Evolutionary conservation across 2,888 invertebrate genomes (phyloP), one percentile per base, ranked within the genome.

Genomic region (Prenolepis imparis): DNA sequence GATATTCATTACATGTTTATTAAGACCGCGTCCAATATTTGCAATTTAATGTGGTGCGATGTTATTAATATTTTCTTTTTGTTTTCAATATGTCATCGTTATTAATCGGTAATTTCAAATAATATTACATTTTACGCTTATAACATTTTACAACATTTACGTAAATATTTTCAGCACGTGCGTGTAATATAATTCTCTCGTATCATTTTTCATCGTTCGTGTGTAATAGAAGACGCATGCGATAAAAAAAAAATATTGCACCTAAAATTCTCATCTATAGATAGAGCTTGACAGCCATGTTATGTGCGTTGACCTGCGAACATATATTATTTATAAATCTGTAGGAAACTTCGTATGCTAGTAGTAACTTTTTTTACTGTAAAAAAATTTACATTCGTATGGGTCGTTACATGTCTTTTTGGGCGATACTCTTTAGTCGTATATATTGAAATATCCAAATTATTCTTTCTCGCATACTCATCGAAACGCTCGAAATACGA

Each of bases 261-360:
- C 6, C 28, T 75, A 9, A 64, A 64, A 64, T 68, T 78, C n/a
- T 52, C 32, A 41, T 2, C 2, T 55, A 55, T 21, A 70, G 41
- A 57, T 21, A 32, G 36, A 70, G 9, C 32, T 68, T 48, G 52
- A 66, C 59, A 64, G 21, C 80, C 83, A 83, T 86, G 63, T 73
- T 77, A 66, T 74, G 36, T 44, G 21, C 73, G 72, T 52, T 52
- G 32, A 75, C 72, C 67, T 63, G 57, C 55, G 44, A 39, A 15
- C 61, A 84, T 88, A 75, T 83, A 88, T 88, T 88, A 88, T 88
- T 86, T 88, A 88, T 86, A 67, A 82, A 63, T 28, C 59, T 28
- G 28, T 32, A 32, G 36, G 3, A 59, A 41, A 8, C 36, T 48
- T 61, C 39, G 5, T 39, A 32, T 72, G n/a, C 41, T 70, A 68